These are phyloP conservation scores for Paracanthobrama guichenoti DNA, from an alignment of 2,113 vertebrate species.

Conservation along the genomic window DNA sequence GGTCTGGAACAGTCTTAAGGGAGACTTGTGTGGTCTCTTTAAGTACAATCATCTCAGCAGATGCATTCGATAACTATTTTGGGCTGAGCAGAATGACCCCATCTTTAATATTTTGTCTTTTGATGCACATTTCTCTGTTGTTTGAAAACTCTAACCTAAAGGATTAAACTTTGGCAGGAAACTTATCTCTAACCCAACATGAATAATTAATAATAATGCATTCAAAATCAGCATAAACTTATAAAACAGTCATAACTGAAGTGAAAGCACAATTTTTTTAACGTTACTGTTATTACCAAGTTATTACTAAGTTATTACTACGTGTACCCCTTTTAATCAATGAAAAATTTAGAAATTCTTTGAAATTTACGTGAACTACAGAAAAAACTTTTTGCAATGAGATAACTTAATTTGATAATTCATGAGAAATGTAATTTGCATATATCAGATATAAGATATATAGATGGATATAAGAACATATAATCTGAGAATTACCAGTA, in stretches of 20 bases:
- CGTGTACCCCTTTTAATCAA: too few relatives aligned
- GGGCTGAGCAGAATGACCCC: not conserved
- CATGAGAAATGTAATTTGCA: too few relatives aligned
- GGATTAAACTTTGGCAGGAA: not conserved
- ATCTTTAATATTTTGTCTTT: not conserved
- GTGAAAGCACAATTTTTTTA: too few relatives aligned
- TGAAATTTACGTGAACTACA: too few relatives aligned
- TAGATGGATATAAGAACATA: not conserved
- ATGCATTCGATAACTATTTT: not conserved
- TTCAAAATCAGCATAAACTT: not conserved
- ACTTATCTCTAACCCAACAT: not conserved
- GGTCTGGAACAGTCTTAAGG: slow-evolving; percentile 66
- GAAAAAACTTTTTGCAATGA: too few relatives aligned
- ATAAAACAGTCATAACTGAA: too few relatives aligned
- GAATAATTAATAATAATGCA: not conserved
- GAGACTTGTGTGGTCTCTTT: slow-evolving; percentile 69
- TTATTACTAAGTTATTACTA: too few relatives aligned
- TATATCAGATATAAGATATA: too few relatives aligned
- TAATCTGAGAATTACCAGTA: not conserved
- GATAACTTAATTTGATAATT: too few relatives aligned
- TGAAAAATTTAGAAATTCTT: too few relatives aligned
- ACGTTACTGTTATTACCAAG: too few relatives aligned
- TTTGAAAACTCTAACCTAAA: not conserved
- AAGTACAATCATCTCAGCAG: slow-evolving; percentile 50
- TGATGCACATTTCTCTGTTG: not conserved